Conservation (phyloP, 2,888 invertebrate species). For the Dusona sp. region DNA sequence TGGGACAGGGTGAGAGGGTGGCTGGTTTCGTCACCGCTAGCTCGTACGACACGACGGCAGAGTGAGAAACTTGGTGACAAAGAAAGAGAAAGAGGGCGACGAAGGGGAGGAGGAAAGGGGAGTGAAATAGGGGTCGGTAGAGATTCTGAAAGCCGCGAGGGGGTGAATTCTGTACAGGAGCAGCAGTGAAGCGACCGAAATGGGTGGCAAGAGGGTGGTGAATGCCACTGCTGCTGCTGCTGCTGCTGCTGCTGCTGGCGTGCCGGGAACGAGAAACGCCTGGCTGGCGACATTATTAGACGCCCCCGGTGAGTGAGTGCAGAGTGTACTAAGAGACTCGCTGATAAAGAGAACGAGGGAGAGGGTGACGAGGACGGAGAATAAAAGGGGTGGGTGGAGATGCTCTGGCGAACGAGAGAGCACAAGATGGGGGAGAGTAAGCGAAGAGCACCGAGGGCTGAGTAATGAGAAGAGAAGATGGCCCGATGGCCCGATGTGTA, state of each 20-base stretch:
- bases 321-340: conserved; percentile 72
- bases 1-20: conserved; percentile 58
- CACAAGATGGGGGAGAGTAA: conserved; percentile 50
- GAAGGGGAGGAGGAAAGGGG: conserved; percentile 42
- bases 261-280: conserved; percentile 81
- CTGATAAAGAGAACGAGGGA: conserved; percentile 55
- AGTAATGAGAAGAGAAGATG: conserved; percentile 75
- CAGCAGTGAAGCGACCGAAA: conserved; percentile 55
- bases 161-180: conserved; percentile 64
- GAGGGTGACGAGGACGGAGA: neutral
- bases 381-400: conserved; percentile 29
- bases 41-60: conserved; percentile 58
- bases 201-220: conserved; percentile 54
- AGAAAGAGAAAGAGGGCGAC: conserved; percentile 50
- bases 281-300: conserved; percentile 85
- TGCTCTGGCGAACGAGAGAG: conserved; percentile 45
- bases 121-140: conserved; percentile 62
- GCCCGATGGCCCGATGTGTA: conserved; percentile 69
- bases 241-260: conserved; percentile 60
- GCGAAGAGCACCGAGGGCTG: conserved; percentile 69
- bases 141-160: conserved; percentile 71
- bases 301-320: conserved; percentile 83
- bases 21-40: conserved; percentile 65
- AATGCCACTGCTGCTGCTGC: conserved; percentile 49
- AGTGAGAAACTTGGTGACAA: conserved; percentile 45